Conservation (phyloP, 2,888 invertebrate genomes). For the Apeira syringaria region DNA sequence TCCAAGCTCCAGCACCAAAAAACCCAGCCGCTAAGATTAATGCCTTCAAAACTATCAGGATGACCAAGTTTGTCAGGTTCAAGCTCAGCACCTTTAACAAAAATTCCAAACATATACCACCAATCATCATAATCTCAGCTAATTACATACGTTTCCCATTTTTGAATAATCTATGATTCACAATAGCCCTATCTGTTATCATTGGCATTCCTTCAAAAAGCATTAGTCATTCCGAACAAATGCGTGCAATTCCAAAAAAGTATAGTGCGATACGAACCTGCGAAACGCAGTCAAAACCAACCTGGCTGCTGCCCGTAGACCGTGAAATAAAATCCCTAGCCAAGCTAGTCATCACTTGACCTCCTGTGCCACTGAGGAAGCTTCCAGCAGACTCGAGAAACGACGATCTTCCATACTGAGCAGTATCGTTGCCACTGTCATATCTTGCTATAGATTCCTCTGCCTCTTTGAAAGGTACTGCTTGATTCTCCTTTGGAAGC, state of each 20-base stretch:
- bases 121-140: no score
- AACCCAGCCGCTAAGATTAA: constrained; percentile 92
- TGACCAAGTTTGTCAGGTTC: constrained; percentile 91
- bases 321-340: constrained; percentile 88
- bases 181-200: constrained; percentile 21
- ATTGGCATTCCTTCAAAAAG: constrained; percentile 32
- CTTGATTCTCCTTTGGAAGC: constrained; percentile 61
- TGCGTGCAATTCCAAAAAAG: constrained; percentile 37
- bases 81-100: constrained; percentile 87
- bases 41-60: constrained; percentile 91
- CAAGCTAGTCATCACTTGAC: constrained; percentile 81
- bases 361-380: constrained; percentile 70
- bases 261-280: constrained; percentile 70
- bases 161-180: neutral
- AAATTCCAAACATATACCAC: no score
- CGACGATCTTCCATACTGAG: constrained; percentile 57
- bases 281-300: constrained; percentile 80
- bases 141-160: constrained; percentile 3
- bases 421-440: constrained; percentile 57
- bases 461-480: constrained; percentile 51
- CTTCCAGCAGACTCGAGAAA: constrained; percentile 68
- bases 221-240: constrained; percentile 31
- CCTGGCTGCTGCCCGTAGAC: constrained; percentile 88
- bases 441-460: constrained; percentile 52
- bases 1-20: constrained; percentile 89